Evolutionary conservation across 2,113 vertebrate species (phyloP).

Genomic region (Motacilla tschutschensis): DNA sequence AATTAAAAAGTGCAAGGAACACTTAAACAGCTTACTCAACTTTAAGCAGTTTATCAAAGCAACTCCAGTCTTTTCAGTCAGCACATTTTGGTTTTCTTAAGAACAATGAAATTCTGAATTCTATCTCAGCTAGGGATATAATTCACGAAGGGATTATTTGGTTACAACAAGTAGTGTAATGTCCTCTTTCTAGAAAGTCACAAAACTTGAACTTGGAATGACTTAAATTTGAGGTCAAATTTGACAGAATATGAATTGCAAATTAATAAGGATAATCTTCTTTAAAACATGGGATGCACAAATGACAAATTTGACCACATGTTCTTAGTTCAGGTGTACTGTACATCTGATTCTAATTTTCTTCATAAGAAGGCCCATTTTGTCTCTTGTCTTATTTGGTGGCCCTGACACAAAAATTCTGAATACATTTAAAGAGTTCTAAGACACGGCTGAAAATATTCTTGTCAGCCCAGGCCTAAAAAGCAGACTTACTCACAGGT

Average conservation of each 20-base stretch:
- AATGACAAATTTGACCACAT: background rate
- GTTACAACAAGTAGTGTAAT: background rate
- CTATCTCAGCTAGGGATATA: background rate
- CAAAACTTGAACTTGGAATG: background rate
- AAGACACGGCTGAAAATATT: background rate
- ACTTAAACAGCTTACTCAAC: slow-evolving; percentile 25
- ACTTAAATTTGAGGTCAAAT: slow-evolving; percentile 2
- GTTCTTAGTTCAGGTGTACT: background rate
- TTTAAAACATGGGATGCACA: background rate
- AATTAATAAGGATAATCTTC: background rate
- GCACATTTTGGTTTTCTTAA: slow-evolving; percentile 8
- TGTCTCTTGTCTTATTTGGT: background rate
- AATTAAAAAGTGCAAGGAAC: background rate
- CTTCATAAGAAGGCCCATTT: background rate
- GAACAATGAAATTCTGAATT: slow-evolving; percentile 29
- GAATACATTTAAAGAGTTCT: background rate
- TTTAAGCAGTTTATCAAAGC: slow-evolving; percentile 42
- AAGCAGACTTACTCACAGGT: background rate
- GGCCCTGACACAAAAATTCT: background rate
- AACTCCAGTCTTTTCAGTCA: slow-evolving; percentile 23
- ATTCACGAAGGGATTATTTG: slow-evolving; percentile 9
- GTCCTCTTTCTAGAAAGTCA: background rate
- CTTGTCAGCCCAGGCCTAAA: background rate
- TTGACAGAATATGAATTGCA: background rate
- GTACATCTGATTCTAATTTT: background rate